Evolutionary conservation across 2,113 vertebrate species (phyloP).

Genomic region (Setophaga petechia): DNA sequence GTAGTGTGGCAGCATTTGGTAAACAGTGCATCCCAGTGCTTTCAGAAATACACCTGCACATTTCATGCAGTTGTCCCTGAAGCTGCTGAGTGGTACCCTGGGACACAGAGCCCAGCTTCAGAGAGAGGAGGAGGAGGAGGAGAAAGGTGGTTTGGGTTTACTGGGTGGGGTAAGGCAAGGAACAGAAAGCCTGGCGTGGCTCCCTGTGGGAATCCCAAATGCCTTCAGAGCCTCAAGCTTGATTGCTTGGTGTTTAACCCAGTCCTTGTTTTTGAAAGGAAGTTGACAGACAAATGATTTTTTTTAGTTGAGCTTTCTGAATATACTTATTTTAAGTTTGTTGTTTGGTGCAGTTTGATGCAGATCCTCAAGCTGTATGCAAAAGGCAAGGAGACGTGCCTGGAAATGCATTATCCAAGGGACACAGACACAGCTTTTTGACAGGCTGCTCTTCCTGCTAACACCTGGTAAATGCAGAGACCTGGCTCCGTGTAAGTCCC

Average conservation of each 20-base stretch:
- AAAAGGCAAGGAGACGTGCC: background rate
- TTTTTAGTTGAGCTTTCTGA: background rate
- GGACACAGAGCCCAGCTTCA: background rate
- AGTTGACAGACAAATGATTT: background rate
- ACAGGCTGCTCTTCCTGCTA: background rate
- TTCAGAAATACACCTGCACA: background rate
- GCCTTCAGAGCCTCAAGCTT: background rate
- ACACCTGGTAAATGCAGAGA: background rate
- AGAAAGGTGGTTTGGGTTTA: background rate
- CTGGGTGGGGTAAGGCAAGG: background rate
- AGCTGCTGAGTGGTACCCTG: background rate
- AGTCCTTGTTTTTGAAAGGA: background rate
- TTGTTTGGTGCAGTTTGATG: background rate
- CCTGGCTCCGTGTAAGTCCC: background rate
- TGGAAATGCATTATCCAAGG: background rate
- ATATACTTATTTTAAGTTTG: background rate
- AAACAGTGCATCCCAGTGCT: background rate
- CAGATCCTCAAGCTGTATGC: background rate
- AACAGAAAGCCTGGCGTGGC: background rate
- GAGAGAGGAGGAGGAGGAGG: background rate
- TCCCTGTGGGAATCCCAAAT: background rate
- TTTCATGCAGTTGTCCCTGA: background rate
- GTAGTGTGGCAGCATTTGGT: background rate
- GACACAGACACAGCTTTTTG: background rate
- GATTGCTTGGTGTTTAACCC: background rate